Base-by-base conservation (phyloP, 2,888 invertebrate genomes). In the Pristionchus japonicus region DNA sequence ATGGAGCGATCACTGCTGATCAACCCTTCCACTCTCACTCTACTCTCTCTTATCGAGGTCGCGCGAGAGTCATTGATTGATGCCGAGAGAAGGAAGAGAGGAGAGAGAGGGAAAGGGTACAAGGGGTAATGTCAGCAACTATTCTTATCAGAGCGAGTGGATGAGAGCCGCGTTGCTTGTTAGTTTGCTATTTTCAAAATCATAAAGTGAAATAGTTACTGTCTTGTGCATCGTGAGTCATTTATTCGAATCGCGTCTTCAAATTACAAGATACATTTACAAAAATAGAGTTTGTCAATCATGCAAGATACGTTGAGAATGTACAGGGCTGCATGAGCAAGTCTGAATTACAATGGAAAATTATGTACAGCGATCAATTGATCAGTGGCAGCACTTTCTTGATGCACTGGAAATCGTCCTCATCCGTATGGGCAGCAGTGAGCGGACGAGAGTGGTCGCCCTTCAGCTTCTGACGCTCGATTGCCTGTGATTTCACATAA, bases 391-490 rank as follows among this genome's bases (percentile, higher is more conserved):
- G n/a, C n/a, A 7, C 57, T 57, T n/a, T 57, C 57, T 1, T 57
- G 57, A 57, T 57, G 57, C n/a, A 57, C 1, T 57, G 23, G n/a
- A 57, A 57, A n/a, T 57, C 57, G 57, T 57, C 57, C n/a, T 57
- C 57, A n/a, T 57, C 57, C 6, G n/a, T 57, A 34, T 83, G 83
- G 3, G 84, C 84, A 7, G 84, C 84, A 0, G 34, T 34, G 43
- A 61, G 57, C 13, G 57, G 84, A 1, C 84, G 57, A 23, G 84
- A 84, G n/a, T 61, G 84, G 27, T 84, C 84, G 20, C 84, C 84
- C 27, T 84, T 43, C 61, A 47, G 3, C 61, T 84, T 84, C 84
- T 84, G 84, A 23, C 84, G 57, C 47, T 84, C 84, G 40, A 84
- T 84, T 17, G 84, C 84, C 84, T 84, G 84, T 3, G 27, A 27